Evolutionary conservation across 2,113 vertebrate species (phyloP).

Genomic region (Morone saxatilis): DNA sequence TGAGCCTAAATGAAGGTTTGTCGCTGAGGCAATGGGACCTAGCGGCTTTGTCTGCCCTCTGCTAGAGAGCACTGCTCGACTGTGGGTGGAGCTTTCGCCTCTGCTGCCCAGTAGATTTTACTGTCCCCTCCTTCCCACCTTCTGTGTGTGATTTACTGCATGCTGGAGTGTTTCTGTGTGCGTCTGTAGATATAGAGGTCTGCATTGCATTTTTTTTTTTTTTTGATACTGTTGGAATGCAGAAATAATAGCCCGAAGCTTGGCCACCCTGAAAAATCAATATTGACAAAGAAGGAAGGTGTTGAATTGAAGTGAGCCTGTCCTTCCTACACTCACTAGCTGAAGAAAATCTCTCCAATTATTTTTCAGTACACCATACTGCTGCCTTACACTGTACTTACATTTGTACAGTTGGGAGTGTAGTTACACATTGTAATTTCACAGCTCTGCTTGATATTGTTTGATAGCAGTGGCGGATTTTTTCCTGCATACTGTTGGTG

Average conservation of each 20-base stretch:
- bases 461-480: constrained; percentile 29
- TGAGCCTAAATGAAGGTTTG: background rate
- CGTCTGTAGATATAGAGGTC: constrained; percentile 14
- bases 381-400: background rate
- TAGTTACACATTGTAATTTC: constrained; percentile 6
- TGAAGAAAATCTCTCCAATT: background rate
- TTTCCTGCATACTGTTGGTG: constrained; percentile 2
- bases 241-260: constrained; percentile 37
- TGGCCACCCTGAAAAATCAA: constrained; percentile 54
- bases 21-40: background rate
- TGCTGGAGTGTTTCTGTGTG: constrained; percentile 33
- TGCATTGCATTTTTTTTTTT: constrained; percentile 6
- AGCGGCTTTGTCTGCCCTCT: constrained; percentile 32
- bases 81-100: constrained; percentile 48
- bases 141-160: constrained; percentile 64
- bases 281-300: constrained; percentile 38
- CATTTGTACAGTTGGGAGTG: background rate
- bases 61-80: constrained; percentile 47
- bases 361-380: background rate
- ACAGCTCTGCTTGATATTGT: constrained; percentile 24
- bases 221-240: constrained; percentile 17
- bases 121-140: constrained; percentile 42
- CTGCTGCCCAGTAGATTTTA: constrained; percentile 36
- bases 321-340: constrained; percentile 2
- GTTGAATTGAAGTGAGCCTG: background rate